Evolutionary conservation across 2,888 invertebrate genomes (phyloP).

Genomic region (Brassicogethes aeneus): DNA sequence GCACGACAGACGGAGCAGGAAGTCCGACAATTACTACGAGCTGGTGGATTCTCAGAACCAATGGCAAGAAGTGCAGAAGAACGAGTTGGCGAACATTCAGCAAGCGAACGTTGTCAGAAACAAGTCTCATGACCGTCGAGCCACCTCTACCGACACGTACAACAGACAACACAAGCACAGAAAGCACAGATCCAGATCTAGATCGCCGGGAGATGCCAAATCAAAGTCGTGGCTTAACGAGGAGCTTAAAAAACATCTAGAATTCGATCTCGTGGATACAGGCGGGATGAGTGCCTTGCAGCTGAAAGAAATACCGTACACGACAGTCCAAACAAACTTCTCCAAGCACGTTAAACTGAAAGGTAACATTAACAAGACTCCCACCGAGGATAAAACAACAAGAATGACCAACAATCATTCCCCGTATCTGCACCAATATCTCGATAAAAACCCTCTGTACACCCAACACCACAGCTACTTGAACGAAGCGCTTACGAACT

Average conservation of each 20-base stretch:
- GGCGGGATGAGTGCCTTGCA: slow-evolving; percentile 83
- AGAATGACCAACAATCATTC: slow-evolving; percentile 10
- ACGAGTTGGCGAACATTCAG: slow-evolving; percentile 49
- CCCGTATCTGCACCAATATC: slow-evolving; percentile 16
- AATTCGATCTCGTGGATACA: slow-evolving; percentile 82
- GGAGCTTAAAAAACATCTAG: slow-evolving; percentile 76
- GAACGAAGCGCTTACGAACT: slow-evolving; percentile 24
- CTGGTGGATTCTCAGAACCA: slow-evolving; percentile 81
- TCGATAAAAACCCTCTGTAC: slow-evolving; percentile 14
- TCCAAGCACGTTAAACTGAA: slow-evolving; percentile 51
- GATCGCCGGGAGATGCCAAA: slow-evolving; percentile 64
- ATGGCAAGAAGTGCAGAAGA: slow-evolving; percentile 78
- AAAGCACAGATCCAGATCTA: slow-evolving; percentile 39
- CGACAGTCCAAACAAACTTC: slow-evolving; percentile 68
- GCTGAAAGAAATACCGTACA: slow-evolving; percentile 80
- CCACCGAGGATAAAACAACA: slow-evolving; percentile 16
- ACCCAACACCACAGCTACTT: slow-evolving; percentile 14
- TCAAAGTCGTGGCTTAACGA: slow-evolving; percentile 63
- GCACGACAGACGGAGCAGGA: slow-evolving; percentile 15
- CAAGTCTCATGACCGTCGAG: slow-evolving; percentile 21
- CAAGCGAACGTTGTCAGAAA: slow-evolving; percentile 62
- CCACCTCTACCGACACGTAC: slow-evolving; percentile 9
- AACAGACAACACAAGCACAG: slow-evolving; percentile 22
- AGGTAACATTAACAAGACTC: slow-evolving; percentile 14
- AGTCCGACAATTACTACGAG: slow-evolving; percentile 45